Conservation (phyloP, 2,113 vertebrate species). For the Lophochroa leadbeateri region DNA sequence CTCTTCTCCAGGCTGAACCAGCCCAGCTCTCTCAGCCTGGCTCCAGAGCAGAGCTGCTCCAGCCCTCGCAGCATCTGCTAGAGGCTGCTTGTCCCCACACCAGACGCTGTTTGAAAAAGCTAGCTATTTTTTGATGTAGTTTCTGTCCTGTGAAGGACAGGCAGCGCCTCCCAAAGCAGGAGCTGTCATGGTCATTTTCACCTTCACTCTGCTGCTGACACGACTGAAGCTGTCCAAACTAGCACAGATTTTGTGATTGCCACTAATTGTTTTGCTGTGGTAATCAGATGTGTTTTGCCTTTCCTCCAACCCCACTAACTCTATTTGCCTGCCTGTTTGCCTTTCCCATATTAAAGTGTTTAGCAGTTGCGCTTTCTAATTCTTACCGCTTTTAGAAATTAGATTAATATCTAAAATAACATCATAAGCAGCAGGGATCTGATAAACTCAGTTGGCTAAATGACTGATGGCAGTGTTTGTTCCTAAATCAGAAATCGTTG, state of each 20-base stretch:
- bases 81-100: not conserved
- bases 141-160: not conserved
- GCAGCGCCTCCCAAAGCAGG: not conserved
- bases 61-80: not conserved
- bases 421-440: slow-evolving; percentile 13
- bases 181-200: not conserved
- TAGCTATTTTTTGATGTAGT: not conserved
- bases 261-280: not conserved
- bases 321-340: not conserved
- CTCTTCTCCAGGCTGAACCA: not conserved
- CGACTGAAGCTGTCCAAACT: rapidly evolving
- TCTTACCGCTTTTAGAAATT: not conserved
- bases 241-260: not conserved
- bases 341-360: not conserved
- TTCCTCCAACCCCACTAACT: not conserved
- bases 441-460: slow-evolving; percentile 21
- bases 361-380: not conserved
- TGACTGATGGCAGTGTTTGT: not conserved
- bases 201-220: not conserved
- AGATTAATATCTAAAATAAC: slow-evolving; percentile 14
- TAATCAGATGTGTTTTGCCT: not conserved
- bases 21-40: not conserved
- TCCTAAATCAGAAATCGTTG: not conserved
- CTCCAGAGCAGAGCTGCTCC: not conserved
- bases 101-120: not conserved